Conservation (phyloP, 2,113 vertebrate species). For the Pandion haliaetus region DNA sequence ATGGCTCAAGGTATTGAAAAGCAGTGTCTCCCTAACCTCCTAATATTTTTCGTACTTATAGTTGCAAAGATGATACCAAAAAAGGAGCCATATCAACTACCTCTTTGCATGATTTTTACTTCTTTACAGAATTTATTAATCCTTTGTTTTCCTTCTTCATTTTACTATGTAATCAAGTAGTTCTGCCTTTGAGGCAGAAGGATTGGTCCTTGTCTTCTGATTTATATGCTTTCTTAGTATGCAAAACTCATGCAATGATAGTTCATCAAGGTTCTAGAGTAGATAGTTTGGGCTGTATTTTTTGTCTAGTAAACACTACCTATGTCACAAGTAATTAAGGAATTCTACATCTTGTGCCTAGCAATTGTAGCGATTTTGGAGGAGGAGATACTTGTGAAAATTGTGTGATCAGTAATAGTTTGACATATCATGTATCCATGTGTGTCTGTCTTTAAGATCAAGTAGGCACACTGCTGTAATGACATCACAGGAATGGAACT, state of each 20-base stretch:
- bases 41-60: background rate
- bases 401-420: background rate
- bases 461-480: background rate
- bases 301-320: background rate
- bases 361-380: background rate
- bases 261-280: background rate
- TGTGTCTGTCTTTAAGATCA: background rate
- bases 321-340: background rate
- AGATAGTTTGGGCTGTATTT: background rate
- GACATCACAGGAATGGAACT: background rate
- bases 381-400: background rate
- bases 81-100: background rate
- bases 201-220: background rate
- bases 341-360: background rate
- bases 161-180: background rate
- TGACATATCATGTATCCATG: accelerated
- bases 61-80: background rate
- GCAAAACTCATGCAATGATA: background rate
- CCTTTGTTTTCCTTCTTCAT: background rate
- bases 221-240: background rate
- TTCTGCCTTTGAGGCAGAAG: background rate
- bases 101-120: background rate
- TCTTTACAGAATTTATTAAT: background rate
- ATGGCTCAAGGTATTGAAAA: background rate
- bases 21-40: background rate